Base-by-base conservation (phyloP, 2,797 vertebrate genomes). In the Falco rusticolus region DNA sequence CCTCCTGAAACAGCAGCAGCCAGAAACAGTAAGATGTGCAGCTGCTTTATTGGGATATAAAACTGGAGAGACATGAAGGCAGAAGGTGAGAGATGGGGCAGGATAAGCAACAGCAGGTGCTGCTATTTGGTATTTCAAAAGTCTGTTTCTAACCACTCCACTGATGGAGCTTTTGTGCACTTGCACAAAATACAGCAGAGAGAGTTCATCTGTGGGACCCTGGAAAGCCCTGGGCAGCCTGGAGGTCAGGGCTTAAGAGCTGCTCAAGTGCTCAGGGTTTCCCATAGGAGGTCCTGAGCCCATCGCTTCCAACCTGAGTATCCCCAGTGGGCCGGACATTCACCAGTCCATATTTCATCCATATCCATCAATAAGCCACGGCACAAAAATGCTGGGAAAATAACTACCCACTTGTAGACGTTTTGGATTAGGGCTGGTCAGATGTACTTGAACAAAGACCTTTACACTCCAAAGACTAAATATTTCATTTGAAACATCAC, bases 261-360 rank as follows among this genome's bases (percentile, higher is more conserved):
- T 86, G 76, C 51, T 51, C 31, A 16, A 25, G 17, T 34, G 50
- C 66, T 53, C 48, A 12, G 17, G 37, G 16, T 9, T 68, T 80
- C 53, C 45, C 22, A 37, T 6, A 60, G 17, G 45, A 60, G 39
- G 11, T 56, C 43, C 66, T 20, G 29, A 85, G 57, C 51, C 34
- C 1, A 0, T 10, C 14, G 26, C 31, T 56, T 28, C 53, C 53
- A 48, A 0, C 3, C n/a, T 28, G 34, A 11, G 5, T 64, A n/a
- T 75, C n/a, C 39, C 9, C 11, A 5, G 2, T 3, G 22, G 17
- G 22, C 33, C 3, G 1, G 1, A 5, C 5, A 14, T 48, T 63
- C 71, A 34, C 6, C 43, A 34, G 9, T 37, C 28, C 43, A 70
- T 14, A 26, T 15, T 47, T 47, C 33, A 31, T 50, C 60, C 21